These are phyloP conservation scores for Osmerus mordax DNA, from an alignment of 2,113 vertebrate species.

Conservation along the genomic window DNA sequence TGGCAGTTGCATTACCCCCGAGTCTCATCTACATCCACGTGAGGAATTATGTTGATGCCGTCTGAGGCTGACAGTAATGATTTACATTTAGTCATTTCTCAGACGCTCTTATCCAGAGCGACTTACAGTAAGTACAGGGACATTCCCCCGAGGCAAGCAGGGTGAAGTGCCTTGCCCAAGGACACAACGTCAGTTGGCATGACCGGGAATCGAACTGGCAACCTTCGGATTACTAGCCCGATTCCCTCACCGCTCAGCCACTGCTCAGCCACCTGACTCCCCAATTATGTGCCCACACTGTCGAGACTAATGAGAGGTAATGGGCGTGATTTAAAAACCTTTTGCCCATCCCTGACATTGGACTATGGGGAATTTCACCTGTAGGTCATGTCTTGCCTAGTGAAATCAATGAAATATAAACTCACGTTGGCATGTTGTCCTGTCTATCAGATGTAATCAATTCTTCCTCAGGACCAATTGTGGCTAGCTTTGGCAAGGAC, in stretches of 20 bases:
- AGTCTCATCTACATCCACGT: constrained; percentile 21
- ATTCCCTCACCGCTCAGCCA: too few species aligned
- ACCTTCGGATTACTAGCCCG: too few species aligned
- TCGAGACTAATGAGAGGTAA: constrained; percentile 23
- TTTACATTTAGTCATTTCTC: too few species aligned
- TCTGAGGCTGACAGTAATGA: constrained; percentile 34
- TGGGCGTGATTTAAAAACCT: constrained; percentile 9
- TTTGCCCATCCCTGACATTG: constrained; percentile 1
- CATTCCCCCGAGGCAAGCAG: too few species aligned
- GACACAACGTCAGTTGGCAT: too few species aligned
- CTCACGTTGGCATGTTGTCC: background rate
- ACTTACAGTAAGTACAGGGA: too few species aligned
- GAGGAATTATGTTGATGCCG: constrained; percentile 39
- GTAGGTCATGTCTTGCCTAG: background rate
- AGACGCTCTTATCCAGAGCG: too few species aligned
- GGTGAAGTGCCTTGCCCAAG: too few species aligned
- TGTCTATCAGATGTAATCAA: background rate
- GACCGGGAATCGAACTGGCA: too few species aligned
- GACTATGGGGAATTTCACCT: background rate
- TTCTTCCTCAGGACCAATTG: background rate
- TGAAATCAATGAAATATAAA: background rate
- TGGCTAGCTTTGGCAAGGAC: background rate
- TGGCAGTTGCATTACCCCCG: background rate
- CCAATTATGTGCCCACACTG: constrained; percentile 16
- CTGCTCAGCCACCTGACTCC: too few species aligned